A percentile compares a stretch with the other conserved stretches of the same genome.
phyloP scores from a whole-genome alignment of 2,797 vertebrate species.

The Phoxinus dragarum region DNA sequence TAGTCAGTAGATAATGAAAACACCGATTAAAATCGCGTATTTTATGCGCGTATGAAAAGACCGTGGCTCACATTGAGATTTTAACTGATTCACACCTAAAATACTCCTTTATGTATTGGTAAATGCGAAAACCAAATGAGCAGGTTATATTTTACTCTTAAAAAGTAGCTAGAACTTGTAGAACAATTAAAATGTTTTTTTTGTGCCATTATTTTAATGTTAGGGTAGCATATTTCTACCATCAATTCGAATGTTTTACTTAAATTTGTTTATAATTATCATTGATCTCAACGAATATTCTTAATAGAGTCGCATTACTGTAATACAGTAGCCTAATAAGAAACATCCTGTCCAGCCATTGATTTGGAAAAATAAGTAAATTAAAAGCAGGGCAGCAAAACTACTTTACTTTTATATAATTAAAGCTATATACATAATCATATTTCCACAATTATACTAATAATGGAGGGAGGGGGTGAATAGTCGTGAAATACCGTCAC shows the following conservation, averaged over 20 bases:
- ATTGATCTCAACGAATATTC: neutral
- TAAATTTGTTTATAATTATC: slow-evolving; percentile 10
- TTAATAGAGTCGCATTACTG: slow-evolving; percentile 8
- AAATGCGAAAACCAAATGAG: neutral
- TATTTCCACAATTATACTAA: neutral
- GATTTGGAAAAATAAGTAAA: neutral
- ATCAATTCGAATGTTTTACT: neutral
- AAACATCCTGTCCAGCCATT: neutral
- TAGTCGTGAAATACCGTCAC: slow-evolving; percentile 1
- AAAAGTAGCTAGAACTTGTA: neutral
- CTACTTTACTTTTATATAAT: neutral
- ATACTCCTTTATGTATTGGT: neutral
- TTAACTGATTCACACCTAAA: neutral
- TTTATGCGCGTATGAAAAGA: slow-evolving; percentile 12
- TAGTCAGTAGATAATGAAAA: slow-evolving; percentile 13
- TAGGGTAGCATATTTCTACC: neutral
- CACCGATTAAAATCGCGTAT: neutral
- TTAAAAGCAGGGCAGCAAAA: neutral
- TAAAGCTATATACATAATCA: neutral
- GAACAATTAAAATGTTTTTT: neutral
- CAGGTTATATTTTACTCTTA: neutral
- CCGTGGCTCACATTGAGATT: neutral
- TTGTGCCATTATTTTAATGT: neutral
- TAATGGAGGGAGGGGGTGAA: neutral
- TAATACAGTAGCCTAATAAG: neutral